Evolutionary conservation across 2,888 invertebrate genomes (phyloP).

Genomic region (Sinohyriopsis cumingii): DNA sequence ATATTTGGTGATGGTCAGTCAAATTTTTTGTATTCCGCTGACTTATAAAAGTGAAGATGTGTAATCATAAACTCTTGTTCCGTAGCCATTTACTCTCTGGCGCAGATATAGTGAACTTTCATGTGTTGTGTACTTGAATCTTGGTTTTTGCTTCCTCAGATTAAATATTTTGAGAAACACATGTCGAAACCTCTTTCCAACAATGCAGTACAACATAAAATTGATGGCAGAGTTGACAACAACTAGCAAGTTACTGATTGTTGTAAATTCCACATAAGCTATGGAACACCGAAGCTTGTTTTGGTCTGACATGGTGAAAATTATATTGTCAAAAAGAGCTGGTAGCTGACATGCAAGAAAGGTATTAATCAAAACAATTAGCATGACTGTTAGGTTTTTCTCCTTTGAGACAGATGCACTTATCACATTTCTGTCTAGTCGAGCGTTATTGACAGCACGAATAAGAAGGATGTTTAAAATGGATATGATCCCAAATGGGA

Average conservation of each 20-base stretch:
- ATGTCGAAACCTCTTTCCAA: slow-evolving; percentile 65
- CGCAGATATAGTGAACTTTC: slow-evolving; percentile 39
- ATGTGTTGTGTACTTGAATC: slow-evolving; percentile 41
- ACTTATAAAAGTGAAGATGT: slow-evolving; percentile 24
- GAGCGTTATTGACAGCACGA: slow-evolving; percentile 60
- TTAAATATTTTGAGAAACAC: slow-evolving; percentile 43
- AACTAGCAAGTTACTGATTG: slow-evolving; percentile 61
- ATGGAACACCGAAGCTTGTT: slow-evolving; percentile 42
- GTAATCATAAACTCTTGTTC: slow-evolving; percentile 27
- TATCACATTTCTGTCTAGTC: slow-evolving; percentile 49
- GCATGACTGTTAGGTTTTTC: slow-evolving; percentile 95
- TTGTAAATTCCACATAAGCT: slow-evolving; percentile 52
- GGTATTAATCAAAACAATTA: slow-evolving; percentile 94
- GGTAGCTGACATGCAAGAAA: slow-evolving; percentile 89
- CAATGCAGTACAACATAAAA: slow-evolving; percentile 66
- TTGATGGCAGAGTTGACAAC: slow-evolving; percentile 67
- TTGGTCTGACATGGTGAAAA: slow-evolving; percentile 55
- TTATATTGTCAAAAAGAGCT: slow-evolving; percentile 67
- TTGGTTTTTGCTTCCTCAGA: slow-evolving; percentile 35
- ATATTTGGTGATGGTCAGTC: no score
- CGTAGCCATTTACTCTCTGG: slow-evolving; percentile 16
- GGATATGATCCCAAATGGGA: slow-evolving; percentile 64
- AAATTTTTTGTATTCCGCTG: no score
- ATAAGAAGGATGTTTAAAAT: slow-evolving; percentile 67
- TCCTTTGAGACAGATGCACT: slow-evolving; percentile 77